phyloP scores from a whole-genome alignment of 2,113 vertebrate species.

The Litocranius walleri region DNA sequence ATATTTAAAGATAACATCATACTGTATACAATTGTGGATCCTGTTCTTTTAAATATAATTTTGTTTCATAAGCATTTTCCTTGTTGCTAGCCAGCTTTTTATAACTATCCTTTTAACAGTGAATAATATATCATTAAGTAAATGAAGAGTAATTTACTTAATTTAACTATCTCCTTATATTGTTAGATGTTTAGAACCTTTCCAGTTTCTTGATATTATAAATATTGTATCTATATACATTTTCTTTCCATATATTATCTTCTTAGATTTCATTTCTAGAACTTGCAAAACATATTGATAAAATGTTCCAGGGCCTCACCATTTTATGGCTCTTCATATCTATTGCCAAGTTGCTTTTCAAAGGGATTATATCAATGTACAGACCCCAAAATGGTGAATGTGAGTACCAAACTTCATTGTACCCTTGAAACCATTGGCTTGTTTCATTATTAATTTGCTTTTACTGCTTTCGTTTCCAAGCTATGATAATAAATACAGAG shows the following conservation, averaged over 20 bases:
- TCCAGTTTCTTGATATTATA: constrained; percentile 21
- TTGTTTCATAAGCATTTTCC: constrained; percentile 17
- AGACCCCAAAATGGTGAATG: background rate
- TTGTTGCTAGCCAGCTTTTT: constrained; percentile 23
- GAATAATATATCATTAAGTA: constrained; percentile 48
- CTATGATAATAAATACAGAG: background rate
- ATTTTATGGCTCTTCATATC: constrained; percentile 42
- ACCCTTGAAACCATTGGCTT: background rate
- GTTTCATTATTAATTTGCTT: background rate
- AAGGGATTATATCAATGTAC: constrained; percentile 30
- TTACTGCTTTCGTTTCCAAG: background rate
- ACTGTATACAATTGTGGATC: background rate
- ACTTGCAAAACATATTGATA: background rate
- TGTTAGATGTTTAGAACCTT: constrained; percentile 19
- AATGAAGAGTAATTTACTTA: constrained; percentile 46
- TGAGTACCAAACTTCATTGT: background rate
- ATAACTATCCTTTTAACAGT: constrained; percentile 34
- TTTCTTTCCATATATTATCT: constrained; percentile 22
- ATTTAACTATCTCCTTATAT: constrained; percentile 43
- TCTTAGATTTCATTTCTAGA: constrained; percentile 48
- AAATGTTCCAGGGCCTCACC: constrained; percentile 44
- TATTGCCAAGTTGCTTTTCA: constrained; percentile 54
- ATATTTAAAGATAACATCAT: constrained; percentile 29
- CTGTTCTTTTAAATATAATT: constrained; percentile 23
- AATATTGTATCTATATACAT: background rate